Percentiles rank a stretch among this genome's conserved stretches.
Evolutionary conservation across 2,113 vertebrate species (phyloP).

Genomic region (Ameiurus melas): DNA sequence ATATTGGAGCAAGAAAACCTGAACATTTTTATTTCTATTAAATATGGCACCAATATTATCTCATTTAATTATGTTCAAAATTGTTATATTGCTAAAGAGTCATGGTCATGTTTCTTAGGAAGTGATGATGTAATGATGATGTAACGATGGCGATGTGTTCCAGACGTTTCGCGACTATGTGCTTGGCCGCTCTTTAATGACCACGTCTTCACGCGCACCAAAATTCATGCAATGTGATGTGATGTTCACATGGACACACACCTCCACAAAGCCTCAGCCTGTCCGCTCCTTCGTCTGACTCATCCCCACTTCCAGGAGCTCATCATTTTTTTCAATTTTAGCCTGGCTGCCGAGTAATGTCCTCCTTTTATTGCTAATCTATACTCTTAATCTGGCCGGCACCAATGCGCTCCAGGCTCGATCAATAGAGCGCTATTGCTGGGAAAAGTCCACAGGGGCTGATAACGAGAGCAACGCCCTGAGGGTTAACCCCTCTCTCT

Average conservation of each 20-base stretch:
- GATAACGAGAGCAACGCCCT: constrained; percentile 58
- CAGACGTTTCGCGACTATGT: no score
- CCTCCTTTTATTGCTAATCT: constrained; percentile 80
- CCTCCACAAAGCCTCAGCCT: neutral
- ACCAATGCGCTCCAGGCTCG: constrained; percentile 66
- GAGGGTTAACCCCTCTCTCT: constrained; percentile 21
- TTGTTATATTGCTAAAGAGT: neutral
- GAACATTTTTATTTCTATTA: neutral
- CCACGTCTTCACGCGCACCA: neutral
- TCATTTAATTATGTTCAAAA: neutral
- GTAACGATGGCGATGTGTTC: neutral
- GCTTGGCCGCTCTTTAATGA: neutral
- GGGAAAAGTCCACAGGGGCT: constrained; percentile 71
- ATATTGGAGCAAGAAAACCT: neutral
- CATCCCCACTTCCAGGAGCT: constrained; percentile 57
- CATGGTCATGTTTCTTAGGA: no score
- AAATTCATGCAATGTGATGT: neutral
- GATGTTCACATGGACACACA: neutral
- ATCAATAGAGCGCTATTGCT: constrained; percentile 74
- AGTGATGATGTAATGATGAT: neutral
- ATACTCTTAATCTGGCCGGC: constrained; percentile 78
- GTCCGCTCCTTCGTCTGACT: constrained; percentile 47
- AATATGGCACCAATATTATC: neutral
- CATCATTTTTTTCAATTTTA: constrained; percentile 66
- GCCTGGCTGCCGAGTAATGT: constrained; percentile 70